Conservation (phyloP, 1,140 invertebrate genomes). For the Trichonephila clavata region DNA sequence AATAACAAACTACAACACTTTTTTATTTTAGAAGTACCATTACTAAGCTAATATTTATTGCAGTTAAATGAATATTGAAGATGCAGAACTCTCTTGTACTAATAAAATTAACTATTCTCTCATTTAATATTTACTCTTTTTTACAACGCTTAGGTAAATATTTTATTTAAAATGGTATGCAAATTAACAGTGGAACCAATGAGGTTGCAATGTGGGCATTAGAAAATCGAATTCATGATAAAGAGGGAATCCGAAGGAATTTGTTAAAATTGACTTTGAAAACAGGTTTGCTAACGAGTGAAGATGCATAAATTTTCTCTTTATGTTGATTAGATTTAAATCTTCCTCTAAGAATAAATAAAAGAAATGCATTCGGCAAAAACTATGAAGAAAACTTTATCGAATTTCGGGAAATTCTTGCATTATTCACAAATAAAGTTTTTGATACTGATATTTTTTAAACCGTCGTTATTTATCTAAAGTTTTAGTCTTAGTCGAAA, state of each 20-base stretch:
- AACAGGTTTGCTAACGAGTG: not conserved
- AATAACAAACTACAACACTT: not conserved
- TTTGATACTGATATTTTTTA: too few relatives aligned
- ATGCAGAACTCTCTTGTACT: not conserved
- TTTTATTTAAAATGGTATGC: conserved; percentile 14
- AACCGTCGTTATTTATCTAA: too few relatives aligned
- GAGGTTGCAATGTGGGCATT: not conserved
- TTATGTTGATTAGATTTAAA: too few relatives aligned
- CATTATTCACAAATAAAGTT: too few relatives aligned
- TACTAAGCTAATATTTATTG: not conserved
- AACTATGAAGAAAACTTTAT: too few relatives aligned
- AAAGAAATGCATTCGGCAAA: too few relatives aligned
- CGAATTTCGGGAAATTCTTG: too few relatives aligned
- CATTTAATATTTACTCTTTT: not conserved
- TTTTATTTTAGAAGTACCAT: too few relatives aligned
- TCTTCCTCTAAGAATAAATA: too few relatives aligned
- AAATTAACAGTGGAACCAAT: not conserved
- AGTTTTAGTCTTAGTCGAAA: too few relatives aligned
- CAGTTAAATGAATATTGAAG: not conserved
- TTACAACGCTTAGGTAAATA: not conserved
- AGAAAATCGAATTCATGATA: not conserved
- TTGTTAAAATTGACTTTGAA: not conserved
- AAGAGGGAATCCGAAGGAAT: not conserved
- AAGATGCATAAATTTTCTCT: too few relatives aligned
- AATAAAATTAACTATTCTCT: not conserved